Conservation (phyloP, 2,113 vertebrate species). For the Chitala chitala region DNA sequence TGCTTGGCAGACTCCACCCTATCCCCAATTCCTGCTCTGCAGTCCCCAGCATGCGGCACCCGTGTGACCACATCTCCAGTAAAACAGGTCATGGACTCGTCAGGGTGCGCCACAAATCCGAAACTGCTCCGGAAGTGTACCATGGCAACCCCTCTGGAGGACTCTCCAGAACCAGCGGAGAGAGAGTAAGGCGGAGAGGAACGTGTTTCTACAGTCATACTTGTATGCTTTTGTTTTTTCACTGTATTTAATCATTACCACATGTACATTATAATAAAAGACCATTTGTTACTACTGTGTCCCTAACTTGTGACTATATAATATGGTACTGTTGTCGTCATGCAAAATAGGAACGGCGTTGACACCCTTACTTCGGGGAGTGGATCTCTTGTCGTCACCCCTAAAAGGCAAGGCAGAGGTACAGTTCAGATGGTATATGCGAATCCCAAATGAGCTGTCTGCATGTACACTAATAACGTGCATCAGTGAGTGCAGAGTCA, state of each 20-base stretch:
- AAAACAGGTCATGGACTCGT: not conserved
- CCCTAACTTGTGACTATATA: not conserved
- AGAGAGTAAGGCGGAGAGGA: slow-evolving; percentile 56
- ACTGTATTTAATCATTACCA: not conserved
- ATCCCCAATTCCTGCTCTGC: no score
- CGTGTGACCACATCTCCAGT: not conserved
- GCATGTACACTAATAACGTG: not conserved
- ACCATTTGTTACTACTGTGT: not conserved
- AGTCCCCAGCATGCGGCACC: not conserved
- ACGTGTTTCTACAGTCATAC: not conserved
- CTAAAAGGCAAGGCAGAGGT: slow-evolving; percentile 44
- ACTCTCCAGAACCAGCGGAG: slow-evolving; percentile 29
- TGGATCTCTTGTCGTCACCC: slow-evolving; percentile 19
- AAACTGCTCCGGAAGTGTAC: slow-evolving; percentile 5
- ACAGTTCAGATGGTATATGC: slow-evolving; percentile 19
- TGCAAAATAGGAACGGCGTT: slow-evolving; percentile 48
- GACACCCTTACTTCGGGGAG: slow-evolving; percentile 12
- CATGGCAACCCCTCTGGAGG: slow-evolving; percentile 14
- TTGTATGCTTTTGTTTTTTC: not conserved
- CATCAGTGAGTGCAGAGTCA: not conserved
- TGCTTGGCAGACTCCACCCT: not conserved
- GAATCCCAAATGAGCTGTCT: not conserved
- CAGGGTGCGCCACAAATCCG: not conserved
- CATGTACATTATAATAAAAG: no score
- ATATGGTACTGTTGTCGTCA: slow-evolving; percentile 23